Conservation (phyloP, 2,888 invertebrate genomes). For the Eremobia ochroleuca region DNA sequence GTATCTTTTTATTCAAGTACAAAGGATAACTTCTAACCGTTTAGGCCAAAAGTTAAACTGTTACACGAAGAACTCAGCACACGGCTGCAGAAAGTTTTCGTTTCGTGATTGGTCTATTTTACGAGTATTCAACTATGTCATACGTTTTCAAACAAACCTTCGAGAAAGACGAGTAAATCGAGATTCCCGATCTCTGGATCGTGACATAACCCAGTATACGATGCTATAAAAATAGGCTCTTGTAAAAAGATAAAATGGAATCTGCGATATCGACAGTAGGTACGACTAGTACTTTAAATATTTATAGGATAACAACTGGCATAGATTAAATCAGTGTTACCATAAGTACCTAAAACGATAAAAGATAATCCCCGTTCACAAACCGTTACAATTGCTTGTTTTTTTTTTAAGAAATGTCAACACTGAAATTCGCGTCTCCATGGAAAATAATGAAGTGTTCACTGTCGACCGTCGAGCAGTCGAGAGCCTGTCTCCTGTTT, state of each 20-base stretch:
- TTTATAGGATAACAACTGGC: not conserved
- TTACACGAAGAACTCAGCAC: not conserved
- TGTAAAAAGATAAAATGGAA: not conserved
- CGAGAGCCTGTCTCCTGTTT: conserved; percentile 70
- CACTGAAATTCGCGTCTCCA: conserved; percentile 3
- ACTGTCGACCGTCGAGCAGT: conserved; percentile 69
- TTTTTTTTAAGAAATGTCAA: not conserved
- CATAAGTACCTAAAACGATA: not conserved
- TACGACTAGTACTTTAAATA: not conserved
- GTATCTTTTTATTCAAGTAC: not conserved
- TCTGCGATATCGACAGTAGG: not conserved
- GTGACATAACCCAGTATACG: conserved; percentile 5
- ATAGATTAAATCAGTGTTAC: not conserved
- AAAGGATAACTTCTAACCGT: not conserved
- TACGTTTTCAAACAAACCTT: not conserved
- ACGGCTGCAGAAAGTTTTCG: not conserved
- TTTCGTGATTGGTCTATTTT: not conserved
- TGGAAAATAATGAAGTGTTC: conserved; percentile 81
- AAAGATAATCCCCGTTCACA: not conserved
- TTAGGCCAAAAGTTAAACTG: not conserved
- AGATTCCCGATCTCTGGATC: not conserved
- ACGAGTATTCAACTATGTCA: not conserved
- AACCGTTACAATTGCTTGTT: not conserved
- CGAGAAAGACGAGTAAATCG: not conserved
- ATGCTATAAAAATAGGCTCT: conserved; percentile 7